Conservation (phyloP, 2,888 invertebrate genomes). For the Anoplius nigerrimus region DNA sequence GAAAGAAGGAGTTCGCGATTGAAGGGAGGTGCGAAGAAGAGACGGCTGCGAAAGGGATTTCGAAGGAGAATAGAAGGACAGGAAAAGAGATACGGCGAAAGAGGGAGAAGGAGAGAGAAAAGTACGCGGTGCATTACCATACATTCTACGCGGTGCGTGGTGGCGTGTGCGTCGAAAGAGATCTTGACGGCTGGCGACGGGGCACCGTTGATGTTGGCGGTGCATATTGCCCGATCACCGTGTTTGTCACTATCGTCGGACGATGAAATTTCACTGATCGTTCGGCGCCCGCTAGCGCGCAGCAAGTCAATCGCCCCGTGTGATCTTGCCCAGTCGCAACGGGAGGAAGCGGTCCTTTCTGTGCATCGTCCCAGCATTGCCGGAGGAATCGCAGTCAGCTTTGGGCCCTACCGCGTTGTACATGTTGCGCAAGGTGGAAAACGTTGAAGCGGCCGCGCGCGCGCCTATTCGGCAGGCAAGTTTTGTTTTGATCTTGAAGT, state of each 20-base stretch:
- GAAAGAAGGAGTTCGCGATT: slow-evolving; percentile 14
- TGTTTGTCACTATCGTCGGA: too few species aligned
- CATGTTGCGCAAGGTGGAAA: too few species aligned
- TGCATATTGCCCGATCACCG: not conserved
- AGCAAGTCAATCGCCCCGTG: too few species aligned
- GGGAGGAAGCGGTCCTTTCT: too few species aligned
- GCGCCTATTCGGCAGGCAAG: slow-evolving; percentile 19
- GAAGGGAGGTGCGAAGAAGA: slow-evolving; percentile 8
- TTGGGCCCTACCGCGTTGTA: too few species aligned
- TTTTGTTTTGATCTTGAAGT: slow-evolving; percentile 58
- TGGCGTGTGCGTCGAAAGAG: not conserved
- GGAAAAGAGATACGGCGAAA: slow-evolving; percentile 9
- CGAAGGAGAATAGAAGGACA: slow-evolving; percentile 6
- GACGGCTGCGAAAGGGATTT: not conserved
- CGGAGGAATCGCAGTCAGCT: too few species aligned
- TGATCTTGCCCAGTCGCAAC: too few species aligned
- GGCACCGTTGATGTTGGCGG: not conserved
- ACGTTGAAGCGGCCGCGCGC: not conserved
- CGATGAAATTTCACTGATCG: too few species aligned
- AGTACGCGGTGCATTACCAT: too few species aligned
- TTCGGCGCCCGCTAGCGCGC: too few species aligned
- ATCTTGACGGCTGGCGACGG: not conserved
- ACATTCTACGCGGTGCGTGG: too few species aligned
- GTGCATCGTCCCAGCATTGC: too few species aligned
- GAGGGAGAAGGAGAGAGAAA: slow-evolving; percentile 10